Base-by-base conservation (phyloP, 2,888 invertebrate genomes). In the Ornithoptera alexandrae region DNA sequence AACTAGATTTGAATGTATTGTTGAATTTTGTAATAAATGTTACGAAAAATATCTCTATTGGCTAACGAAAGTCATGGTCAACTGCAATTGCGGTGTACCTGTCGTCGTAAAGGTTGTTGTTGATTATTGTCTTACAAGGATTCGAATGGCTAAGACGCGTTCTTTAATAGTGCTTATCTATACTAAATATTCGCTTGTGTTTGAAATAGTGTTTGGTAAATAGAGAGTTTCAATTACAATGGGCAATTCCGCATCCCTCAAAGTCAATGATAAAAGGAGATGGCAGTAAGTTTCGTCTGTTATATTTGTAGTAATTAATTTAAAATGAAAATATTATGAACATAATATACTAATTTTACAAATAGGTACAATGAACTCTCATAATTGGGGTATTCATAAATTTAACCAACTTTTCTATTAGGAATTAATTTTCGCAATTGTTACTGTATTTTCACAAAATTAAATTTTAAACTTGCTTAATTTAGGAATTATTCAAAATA, bases 211-310 rank as follows among this genome's bases (percentile, higher is more conserved):
- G 65, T 65, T 58, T 67, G 60, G 67, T 39, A 53, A 42, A 22
- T 67, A 24, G 15, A 22, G 66, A 68, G 24, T 46, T 64, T 62
- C 60, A 42, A 67, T 69, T 59, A 69, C 75, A 69, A 92, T 92
- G 92, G 92, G 92, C 78, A 92, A 92, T 78, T 84, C 90, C 1
- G 90, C 90, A 75, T 92, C 92, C 72, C 81, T 90, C 59, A 91
- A 91, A 78, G 72, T 88, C 72, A 89, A 87, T 77, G 92, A 91
- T 73, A 90, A 92, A 77, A 84, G 84, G 74, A 87, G 86, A 72
- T 90, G 90, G 90, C 86, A 90, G 92, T 92, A 81, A 91, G 92
- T 90, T 68, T 70, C n/a, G 53, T 53, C 15, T 46, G 15, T 15
- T 46, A 65, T 67, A 66, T 65, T 53, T 53, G n/a, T 53, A 53